Conservation (phyloP, 2,888 invertebrate species). For the Agrotis segetum region DNA sequence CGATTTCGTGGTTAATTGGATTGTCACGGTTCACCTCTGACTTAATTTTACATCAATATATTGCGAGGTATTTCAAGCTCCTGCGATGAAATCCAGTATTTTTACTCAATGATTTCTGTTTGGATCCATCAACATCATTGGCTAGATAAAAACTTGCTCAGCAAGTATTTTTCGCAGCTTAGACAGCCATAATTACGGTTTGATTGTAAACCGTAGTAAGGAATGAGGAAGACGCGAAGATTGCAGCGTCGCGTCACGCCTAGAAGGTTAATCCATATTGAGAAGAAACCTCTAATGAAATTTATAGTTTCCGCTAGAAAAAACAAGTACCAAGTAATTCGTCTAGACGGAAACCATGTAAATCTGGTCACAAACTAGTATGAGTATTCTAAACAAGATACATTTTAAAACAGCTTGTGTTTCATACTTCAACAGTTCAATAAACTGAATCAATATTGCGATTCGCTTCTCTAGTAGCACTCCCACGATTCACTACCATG, state of each 20-base stretch:
- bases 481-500: slow-evolving; percentile 35
- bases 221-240: slow-evolving; percentile 58
- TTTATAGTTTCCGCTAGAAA: slow-evolving; percentile 43
- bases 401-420: neutral
- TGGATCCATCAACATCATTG: neutral
- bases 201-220: slow-evolving; percentile 14
- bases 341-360: slow-evolving; percentile 8
- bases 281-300: slow-evolving; percentile 50
- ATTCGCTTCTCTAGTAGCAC: slow-evolving; percentile 15
- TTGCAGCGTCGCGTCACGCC: slow-evolving; percentile 39
- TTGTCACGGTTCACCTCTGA: slow-evolving; percentile 13
- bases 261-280: slow-evolving; percentile 60
- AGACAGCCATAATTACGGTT: slow-evolving; percentile 32
- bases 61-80: slow-evolving; percentile 9
- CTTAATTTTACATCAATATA: slow-evolving; percentile 33
- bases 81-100: slow-evolving; percentile 1
- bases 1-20: slow-evolving; percentile 28
- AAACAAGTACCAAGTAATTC: slow-evolving; percentile 13
- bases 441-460: slow-evolving; percentile 10
- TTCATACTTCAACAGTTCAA: slow-evolving; percentile 23
- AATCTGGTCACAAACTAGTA: slow-evolving; percentile 12
- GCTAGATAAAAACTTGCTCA: neutral
- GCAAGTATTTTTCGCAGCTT: slow-evolving; percentile 12
- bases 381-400: slow-evolving; percentile 5
- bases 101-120: neutral